phyloP scores from a whole-genome alignment of 1,140 invertebrate genomes.

The Leptopilina boulardi region DNA sequence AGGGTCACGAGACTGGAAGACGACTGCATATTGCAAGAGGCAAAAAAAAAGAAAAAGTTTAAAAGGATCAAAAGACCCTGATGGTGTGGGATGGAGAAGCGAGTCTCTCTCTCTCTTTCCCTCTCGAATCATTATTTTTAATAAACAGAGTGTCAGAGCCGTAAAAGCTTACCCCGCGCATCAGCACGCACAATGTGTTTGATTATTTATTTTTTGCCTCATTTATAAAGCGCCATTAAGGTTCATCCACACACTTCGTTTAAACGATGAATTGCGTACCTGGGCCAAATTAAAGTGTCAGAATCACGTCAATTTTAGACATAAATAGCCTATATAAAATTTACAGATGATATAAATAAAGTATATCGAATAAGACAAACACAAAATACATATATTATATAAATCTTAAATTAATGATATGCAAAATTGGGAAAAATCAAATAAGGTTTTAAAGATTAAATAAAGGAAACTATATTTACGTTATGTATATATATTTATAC shows the following conservation, averaged over 20 bases:
- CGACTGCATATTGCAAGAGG: not conserved
- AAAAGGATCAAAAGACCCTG: constrained; percentile 24
- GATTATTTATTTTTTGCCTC: constrained; percentile 51
- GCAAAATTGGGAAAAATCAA: too few relatives aligned
- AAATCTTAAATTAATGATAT: too few relatives aligned
- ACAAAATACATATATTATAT: too few relatives aligned
- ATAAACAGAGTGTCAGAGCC: constrained; percentile 50
- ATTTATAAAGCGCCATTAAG: constrained; percentile 23
- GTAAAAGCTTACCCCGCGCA: constrained; percentile 2
- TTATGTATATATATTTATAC: not conserved
- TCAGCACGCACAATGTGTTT: constrained; percentile 41
- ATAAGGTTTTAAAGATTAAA: too few relatives aligned
- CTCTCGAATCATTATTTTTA: constrained; percentile 53
- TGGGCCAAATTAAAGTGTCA: not conserved
- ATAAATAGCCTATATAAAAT: not conserved
- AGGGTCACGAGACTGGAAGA: constrained; percentile 9
- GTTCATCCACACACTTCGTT: constrained; percentile 16
- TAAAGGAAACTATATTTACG: too few relatives aligned
- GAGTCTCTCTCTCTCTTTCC: constrained; percentile 25
- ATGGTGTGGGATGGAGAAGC: constrained; percentile 34
- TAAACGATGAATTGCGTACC: not conserved
- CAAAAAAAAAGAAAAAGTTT: constrained; percentile 22
- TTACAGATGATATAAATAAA: too few relatives aligned
- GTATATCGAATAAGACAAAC: too few relatives aligned
- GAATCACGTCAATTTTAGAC: not conserved